Evolutionary conservation across 2,797 vertebrate species (phyloP).

Genomic region (Sebastes itinus): DNA sequence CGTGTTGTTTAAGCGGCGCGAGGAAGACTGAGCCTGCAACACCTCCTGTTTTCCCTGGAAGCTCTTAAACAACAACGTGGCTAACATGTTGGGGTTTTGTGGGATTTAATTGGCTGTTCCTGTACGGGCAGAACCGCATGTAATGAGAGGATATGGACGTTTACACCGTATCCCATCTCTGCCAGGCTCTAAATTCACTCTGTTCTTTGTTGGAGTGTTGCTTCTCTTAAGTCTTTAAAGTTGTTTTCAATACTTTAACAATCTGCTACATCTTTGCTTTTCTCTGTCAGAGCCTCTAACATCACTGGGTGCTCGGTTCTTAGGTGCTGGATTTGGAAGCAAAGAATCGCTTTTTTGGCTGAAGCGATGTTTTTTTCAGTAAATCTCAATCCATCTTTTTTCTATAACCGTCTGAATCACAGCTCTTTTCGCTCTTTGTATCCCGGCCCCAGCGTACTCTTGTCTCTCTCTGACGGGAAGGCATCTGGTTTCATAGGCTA

Average conservation of each 20-base stretch:
- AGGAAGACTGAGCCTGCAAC: neutral
- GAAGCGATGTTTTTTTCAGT: neutral
- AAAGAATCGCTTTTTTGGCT: neutral
- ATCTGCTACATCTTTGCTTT: constrained; percentile 4
- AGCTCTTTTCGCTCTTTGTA: neutral
- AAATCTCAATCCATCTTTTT: constrained; percentile 13
- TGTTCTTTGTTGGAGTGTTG: neutral
- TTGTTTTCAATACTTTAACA: neutral
- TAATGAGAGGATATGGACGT: constrained; percentile 21
- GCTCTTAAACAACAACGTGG: constrained; percentile 6
- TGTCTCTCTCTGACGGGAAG: constrained; percentile 5
- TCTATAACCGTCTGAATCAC: constrained; percentile 1
- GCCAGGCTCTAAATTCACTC: neutral
- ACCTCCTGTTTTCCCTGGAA: neutral
- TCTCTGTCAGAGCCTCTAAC: neutral
- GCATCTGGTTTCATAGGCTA: constrained; percentile 39
- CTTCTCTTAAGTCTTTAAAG: neutral
- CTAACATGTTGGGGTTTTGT: constrained; percentile 22
- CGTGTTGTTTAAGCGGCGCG: neutral
- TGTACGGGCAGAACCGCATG: neutral
- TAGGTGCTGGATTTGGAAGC: neutral
- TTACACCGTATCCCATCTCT: neutral
- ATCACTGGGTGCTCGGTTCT: neutral
- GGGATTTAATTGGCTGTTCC: constrained; percentile 26
- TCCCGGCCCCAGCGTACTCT: constrained; percentile 7